Evolutionary conservation across 2,113 vertebrate species (phyloP), one percentile per base, ranked within the genome.

Genomic region (Colossoma macropomum): DNA sequence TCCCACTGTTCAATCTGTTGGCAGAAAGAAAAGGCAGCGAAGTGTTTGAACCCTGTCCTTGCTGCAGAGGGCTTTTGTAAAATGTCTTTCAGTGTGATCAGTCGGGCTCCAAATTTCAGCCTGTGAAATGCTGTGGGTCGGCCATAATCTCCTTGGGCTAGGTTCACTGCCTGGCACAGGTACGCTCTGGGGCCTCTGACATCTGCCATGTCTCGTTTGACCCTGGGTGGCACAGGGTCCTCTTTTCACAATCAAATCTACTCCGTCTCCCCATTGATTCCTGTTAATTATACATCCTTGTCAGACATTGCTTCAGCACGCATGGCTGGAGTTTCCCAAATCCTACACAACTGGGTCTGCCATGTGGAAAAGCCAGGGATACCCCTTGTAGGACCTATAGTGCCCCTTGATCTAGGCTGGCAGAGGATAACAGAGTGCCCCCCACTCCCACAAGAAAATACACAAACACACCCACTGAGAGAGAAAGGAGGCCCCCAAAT

Each of bases 101-200:
- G 81, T 81, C 75, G 87, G 63, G 82, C 77, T 84, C 82, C 62
- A 89, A 88, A 91, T 93, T 90, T 70, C 82, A 65, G 89, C 89
- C 87, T 87, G 87, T 81, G 85, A 91, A 90, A 87, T 90, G 87
- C 90, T 91, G 91, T 77, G 74, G 84, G 85, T 91, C 90, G 88
- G 87, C 92, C 89, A 86, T 94, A 92, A 93, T 93, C 92, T 91
- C 90, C 91, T 38, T 11, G 48, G 45, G 63, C 56, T 79, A 62
- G 66, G 73, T 86, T 83, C 75, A 65, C 50, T 56, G 60, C 77
- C 76, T 71, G 78, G 71, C 75, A 70, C 59, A 86, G 80, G 75
- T 84, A 79, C 45, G 56, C 69, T 59, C 56, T 34, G 59, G 70
- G 82, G 75, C 68, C 79, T 48, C 79, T 75, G 52, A 75, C 78